Conservation (phyloP, 1,140 invertebrate species). For the Doryteuthis pealeii region DNA sequence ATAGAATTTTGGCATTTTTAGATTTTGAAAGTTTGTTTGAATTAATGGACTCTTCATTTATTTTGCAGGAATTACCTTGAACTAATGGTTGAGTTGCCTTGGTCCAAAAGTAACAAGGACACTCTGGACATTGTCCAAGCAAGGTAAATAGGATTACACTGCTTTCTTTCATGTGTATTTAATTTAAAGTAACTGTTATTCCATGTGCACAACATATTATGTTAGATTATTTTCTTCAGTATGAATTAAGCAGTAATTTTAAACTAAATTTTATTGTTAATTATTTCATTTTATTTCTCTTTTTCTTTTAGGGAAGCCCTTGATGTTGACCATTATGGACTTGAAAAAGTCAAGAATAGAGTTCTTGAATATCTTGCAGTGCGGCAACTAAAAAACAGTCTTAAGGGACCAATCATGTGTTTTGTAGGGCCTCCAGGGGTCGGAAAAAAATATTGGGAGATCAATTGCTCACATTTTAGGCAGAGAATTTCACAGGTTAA, state of each 20-base stretch:
- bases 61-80: conserved; percentile 64
- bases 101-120: conserved; percentile 63
- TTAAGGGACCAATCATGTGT: conserved; percentile 68
- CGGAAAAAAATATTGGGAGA: conserved; percentile 68
- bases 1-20: no score
- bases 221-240: no score
- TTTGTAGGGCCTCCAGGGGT: conserved; percentile 70
- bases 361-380: conserved; percentile 69
- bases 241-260: no score
- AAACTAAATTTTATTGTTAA: no score
- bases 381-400: conserved; percentile 61
- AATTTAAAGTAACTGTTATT: not conserved
- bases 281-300: not conserved
- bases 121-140: conserved; percentile 64
- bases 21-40: no score
- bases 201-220: no score
- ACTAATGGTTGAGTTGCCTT: conserved; percentile 65
- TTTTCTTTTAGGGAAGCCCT: conserved; percentile 52
- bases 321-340: conserved; percentile 67
- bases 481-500: conserved; percentile 63
- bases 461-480: conserved; percentile 68
- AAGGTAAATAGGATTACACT: conserved; percentile 38
- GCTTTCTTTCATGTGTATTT: not conserved
- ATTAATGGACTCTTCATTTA: no score
- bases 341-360: conserved; percentile 67